These are phyloP conservation scores for Horisme vitalbata DNA, from an alignment of 2,888 invertebrate genomes.

Conservation along the genomic window DNA sequence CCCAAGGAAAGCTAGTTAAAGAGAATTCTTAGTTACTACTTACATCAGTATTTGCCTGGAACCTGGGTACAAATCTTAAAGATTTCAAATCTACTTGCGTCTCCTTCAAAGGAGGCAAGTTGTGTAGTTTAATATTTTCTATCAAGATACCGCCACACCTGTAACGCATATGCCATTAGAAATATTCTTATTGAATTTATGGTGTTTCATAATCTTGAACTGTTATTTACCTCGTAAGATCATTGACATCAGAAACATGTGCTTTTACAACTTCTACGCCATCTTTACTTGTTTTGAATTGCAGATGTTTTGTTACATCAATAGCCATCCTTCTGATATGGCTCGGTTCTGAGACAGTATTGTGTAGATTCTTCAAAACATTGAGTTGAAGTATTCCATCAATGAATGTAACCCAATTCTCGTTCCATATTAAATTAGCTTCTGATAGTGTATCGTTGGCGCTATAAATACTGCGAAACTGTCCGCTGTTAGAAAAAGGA, in stretches of 20 bases:
- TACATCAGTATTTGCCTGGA: conserved; percentile 29
- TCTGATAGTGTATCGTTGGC: conserved; percentile 38
- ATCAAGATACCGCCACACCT: conserved; percentile 48
- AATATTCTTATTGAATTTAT: neutral
- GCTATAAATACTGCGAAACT: conserved; percentile 43
- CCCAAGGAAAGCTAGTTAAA: no score
- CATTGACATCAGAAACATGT: conserved; percentile 20
- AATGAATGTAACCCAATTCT: conserved; percentile 91
- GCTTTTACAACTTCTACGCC: conserved; percentile 27
- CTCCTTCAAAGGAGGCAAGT: conserved; percentile 24
- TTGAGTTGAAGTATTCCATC: conserved; percentile 91
- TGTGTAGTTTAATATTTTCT: conserved; percentile 34
- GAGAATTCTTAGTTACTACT: conserved; percentile 24
- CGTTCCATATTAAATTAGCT: conserved; percentile 82
- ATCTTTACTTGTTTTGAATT: conserved; percentile 1
- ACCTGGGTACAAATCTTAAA: conserved; percentile 33
- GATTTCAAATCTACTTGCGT: conserved; percentile 26
- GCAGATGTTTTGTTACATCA: conserved; percentile 32
- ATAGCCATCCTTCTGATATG: conserved; percentile 39
- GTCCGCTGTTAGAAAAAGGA: conserved; percentile 38
- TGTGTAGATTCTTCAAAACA: conserved; percentile 81
- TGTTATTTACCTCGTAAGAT: conserved; percentile 34
- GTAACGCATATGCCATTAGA: conserved; percentile 6
- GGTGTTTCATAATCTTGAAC: neutral
- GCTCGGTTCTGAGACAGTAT: conserved; percentile 85